Conservation (phyloP, 2,797 vertebrate genomes). For the Anolis apletophallus region DNA sequence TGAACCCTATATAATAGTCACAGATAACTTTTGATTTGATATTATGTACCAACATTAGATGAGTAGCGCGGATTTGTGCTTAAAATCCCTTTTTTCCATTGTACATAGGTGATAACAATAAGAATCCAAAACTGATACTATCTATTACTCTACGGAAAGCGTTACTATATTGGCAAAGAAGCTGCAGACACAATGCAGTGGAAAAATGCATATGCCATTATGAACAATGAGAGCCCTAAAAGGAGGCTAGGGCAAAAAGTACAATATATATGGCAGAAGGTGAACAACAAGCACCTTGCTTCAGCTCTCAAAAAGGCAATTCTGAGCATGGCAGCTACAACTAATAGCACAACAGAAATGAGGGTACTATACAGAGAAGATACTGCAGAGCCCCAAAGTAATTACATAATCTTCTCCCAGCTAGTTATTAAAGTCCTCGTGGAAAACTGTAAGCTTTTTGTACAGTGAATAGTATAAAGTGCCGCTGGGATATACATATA, state of each 20-base stretch:
- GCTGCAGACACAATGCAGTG: constrained; percentile 97
- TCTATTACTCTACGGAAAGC: constrained; percentile 99
- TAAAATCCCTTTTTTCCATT: constrained; percentile 93
- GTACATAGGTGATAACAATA: constrained; percentile 93
- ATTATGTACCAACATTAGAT: constrained; percentile 94
- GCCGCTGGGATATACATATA: constrained; percentile 93
- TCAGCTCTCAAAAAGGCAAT: constrained; percentile 93
- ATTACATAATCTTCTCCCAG: constrained; percentile 84
- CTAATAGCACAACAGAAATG: constrained; percentile 88
- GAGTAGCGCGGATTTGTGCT: constrained; percentile 99
- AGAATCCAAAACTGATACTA: constrained; percentile 96
- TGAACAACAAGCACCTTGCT: constrained; percentile 92
- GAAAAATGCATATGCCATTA: constrained; percentile 91
- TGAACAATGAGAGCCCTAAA: constrained; percentile 88
- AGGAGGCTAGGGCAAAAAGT: constrained; percentile 85
- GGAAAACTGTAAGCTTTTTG: constrained; percentile 89
- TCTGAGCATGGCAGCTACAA: constrained; percentile 93
- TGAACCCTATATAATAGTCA: constrained; percentile 96
- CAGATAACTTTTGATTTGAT: constrained; percentile 93
- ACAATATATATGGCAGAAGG: constrained; percentile 89
- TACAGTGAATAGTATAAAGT: constrained; percentile 99
- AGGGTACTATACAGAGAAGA: constrained; percentile 81
- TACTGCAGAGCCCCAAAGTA: constrained; percentile 84
- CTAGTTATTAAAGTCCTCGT: constrained; percentile 83
- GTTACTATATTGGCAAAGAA: constrained; percentile 97